A percentile compares a stretch with the other conserved stretches of the same genome.
Conservation (phyloP, 2,113 vertebrate genomes). For the Glaucomys volans region DNA sequence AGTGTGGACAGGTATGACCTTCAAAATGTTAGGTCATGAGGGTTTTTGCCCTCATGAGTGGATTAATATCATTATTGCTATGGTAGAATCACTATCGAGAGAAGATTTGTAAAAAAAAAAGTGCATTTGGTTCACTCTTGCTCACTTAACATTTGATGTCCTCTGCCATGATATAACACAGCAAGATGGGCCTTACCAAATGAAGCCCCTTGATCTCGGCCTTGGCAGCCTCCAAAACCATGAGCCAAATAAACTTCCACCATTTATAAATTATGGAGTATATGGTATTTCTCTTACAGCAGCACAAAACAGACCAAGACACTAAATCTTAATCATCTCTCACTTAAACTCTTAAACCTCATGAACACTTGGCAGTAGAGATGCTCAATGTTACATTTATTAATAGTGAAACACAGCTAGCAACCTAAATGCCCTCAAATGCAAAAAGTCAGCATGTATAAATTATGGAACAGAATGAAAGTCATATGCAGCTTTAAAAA, state of each 20-base stretch:
- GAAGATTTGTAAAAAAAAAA: neutral
- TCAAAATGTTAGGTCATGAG: neutral
- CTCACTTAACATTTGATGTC: neutral
- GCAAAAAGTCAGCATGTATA: neutral
- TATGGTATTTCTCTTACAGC: neutral
- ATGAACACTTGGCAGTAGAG: neutral
- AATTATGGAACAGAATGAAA: neutral
- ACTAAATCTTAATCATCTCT: neutral
- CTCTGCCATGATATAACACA: neutral
- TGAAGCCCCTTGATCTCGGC: accelerated
- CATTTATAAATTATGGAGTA: no score
- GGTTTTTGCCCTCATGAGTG: neutral
- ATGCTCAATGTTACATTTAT: neutral
- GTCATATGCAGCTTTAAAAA: neutral
- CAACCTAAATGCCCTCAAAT: neutral
- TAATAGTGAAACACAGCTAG: neutral
- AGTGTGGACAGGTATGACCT: neutral
- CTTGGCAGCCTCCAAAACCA: neutral
- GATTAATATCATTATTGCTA: neutral
- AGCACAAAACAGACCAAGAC: neutral
- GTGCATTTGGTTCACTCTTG: neutral
- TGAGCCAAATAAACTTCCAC: neutral
- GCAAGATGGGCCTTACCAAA: neutral
- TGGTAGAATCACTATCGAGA: neutral
- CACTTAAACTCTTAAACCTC: neutral